Conservation (phyloP, 2,888 invertebrate genomes). For the Clusia tigrina region DNA sequence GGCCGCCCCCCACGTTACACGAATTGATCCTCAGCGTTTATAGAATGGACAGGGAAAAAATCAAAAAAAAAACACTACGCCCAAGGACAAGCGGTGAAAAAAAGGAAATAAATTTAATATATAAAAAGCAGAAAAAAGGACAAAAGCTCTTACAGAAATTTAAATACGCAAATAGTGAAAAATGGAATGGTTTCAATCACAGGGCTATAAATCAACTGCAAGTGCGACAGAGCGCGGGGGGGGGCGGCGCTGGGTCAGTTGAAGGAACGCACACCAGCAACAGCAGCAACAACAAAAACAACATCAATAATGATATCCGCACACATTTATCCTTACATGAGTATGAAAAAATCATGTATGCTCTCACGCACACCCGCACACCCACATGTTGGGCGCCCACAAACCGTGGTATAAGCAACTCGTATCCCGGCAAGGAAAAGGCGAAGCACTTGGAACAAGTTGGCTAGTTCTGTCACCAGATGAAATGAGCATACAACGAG, state of each 20-base stretch:
- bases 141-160: neutral
- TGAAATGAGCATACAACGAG: too few species aligned
- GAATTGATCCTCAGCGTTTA: too few species aligned
- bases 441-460: too few species aligned
- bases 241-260: neutral
- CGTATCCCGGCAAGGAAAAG: too few species aligned
- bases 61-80: neutral
- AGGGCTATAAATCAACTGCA: slow-evolving; percentile 25
- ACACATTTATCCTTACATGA: too few species aligned
- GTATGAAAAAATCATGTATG: too few species aligned
- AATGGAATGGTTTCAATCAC: slow-evolving; percentile 26
- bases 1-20: too few species aligned
- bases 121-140: neutral
- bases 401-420: too few species aligned
- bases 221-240: slow-evolving; percentile 19
- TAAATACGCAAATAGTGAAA: neutral
- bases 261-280: neutral
- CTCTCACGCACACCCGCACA: slow-evolving; percentile 14
- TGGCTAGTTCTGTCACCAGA: too few species aligned
- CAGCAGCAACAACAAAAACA: neutral
- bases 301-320: neutral
- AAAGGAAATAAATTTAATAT: neutral
- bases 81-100: neutral
- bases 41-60: neutral
- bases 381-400: neutral